These are phyloP conservation scores for Forbesichthys agassizii DNA, from an alignment of 2,113 vertebrate genomes.

Conservation along the genomic window DNA sequence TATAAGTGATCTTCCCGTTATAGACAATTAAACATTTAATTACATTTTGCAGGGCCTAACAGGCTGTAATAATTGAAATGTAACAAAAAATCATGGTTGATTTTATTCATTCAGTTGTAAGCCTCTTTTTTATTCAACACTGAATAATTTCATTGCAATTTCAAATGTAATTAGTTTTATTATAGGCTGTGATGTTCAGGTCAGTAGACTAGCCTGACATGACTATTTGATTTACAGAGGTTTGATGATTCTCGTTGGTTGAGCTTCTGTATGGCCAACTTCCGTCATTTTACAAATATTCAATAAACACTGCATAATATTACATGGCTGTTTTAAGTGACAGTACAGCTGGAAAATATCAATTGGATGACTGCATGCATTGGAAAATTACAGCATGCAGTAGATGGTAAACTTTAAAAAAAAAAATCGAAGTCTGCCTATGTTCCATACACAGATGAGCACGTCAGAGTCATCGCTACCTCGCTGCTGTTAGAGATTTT, in stretches of 20 bases:
- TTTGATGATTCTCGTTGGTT: conserved; percentile 41
- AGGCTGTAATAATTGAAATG: too few species aligned
- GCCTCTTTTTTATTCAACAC: too few species aligned
- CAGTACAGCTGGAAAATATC: not conserved
- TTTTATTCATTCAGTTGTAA: too few species aligned
- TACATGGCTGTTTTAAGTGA: not conserved
- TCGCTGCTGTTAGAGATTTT: conserved; percentile 31
- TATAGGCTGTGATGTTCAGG: not conserved
- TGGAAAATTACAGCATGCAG: not conserved
- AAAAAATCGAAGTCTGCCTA: conserved; percentile 12
- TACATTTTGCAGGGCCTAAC: too few species aligned
- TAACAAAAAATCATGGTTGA: too few species aligned
- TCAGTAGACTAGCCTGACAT: not conserved
- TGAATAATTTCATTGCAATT: too few species aligned
- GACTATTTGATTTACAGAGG: conserved; percentile 22
- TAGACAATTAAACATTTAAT: too few species aligned
- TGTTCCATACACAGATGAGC: conserved; percentile 44
- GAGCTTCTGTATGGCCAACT: conserved; percentile 65
- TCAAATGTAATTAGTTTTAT: too few species aligned
- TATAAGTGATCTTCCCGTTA: too few species aligned
- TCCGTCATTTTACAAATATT: conserved; percentile 56
- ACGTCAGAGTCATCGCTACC: conserved; percentile 69
- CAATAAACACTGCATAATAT: conserved; percentile 16
- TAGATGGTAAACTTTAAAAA: conserved; percentile 16
- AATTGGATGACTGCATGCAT: conserved; percentile 5